Conservation (phyloP, 2,888 invertebrate genomes). For the Tetragonula carbonaria region DNA sequence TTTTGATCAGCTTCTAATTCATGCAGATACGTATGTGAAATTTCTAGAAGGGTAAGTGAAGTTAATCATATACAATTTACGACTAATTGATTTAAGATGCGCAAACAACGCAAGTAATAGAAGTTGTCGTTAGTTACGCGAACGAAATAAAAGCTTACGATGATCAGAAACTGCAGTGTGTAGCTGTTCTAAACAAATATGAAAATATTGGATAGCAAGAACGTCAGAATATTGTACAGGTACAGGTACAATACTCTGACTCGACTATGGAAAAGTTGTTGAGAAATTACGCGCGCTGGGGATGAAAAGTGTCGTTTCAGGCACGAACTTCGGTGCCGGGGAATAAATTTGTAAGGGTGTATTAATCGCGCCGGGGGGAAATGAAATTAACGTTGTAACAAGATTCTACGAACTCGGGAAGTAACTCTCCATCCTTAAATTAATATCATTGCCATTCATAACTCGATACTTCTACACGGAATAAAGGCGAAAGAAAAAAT, state of each 20-base stretch:
- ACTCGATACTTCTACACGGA: neutral
- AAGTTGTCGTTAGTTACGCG: neutral
- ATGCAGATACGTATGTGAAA: too few relatives aligned
- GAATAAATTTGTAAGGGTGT: conserved; percentile 39
- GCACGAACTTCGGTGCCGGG: conserved; percentile 8
- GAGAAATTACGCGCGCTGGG: conserved; percentile 13
- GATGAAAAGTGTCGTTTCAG: conserved; percentile 22
- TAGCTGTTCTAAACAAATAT: neutral
- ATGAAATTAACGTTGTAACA: conserved; percentile 33
- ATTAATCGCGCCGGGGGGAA: conserved; percentile 17
- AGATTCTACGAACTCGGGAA: conserved; percentile 1
- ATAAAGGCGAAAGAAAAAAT: neutral
- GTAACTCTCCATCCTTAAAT: conserved; percentile 6
- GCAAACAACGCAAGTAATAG: neutral
- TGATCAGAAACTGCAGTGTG: fast-evolving
- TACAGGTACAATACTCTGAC: neutral
- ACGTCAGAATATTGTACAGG: neutral
- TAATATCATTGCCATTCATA: conserved; percentile 13
- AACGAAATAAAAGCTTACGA: neutral
- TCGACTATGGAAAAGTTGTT: neutral
- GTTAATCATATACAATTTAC: neutral
- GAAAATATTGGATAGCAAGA: neutral
- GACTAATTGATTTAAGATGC: neutral
- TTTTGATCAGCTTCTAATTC: neutral
- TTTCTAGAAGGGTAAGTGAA: neutral